A percentile compares a stretch with the other conserved stretches of the same genome.
Evolutionary conservation across 2,888 invertebrate genomes (phyloP).

Genomic region (Aricia artaxerxes): DNA sequence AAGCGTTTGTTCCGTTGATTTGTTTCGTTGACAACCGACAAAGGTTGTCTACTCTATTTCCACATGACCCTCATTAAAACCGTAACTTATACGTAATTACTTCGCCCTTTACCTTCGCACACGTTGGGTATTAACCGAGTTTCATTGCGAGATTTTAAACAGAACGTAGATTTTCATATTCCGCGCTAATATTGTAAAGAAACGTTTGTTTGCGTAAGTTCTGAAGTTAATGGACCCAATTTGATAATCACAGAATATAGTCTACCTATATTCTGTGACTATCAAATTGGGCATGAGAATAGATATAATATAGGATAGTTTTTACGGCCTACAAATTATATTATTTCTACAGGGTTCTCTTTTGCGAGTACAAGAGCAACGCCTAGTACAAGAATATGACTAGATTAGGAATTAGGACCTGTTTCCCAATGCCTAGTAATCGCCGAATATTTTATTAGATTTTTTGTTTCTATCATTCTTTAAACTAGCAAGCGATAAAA

Average conservation of each 20-base stretch:
- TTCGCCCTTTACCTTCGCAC: background rate
- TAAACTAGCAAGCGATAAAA: background rate
- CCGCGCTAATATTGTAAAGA: background rate
- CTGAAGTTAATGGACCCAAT: no score
- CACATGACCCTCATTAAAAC: constrained; percentile 11
- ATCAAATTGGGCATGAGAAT: no score
- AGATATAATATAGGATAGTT: no score
- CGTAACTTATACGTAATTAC: constrained; percentile 14
- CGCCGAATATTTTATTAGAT: no score
- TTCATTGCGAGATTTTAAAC: background rate
- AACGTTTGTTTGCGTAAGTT: background rate
- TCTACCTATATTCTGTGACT: no score
- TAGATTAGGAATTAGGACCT: no score
- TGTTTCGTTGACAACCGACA: background rate
- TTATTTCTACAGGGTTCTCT: no score
- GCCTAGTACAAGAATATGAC: no score
- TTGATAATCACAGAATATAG: no score
- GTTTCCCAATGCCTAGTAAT: no score
- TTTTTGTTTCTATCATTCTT: background rate
- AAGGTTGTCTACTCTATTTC: constrained; percentile 21
- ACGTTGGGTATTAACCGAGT: background rate
- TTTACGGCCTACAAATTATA: no score
- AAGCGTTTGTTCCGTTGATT: background rate
- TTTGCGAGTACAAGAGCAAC: no score
- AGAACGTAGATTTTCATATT: background rate